phyloP scores from a whole-genome alignment of 2,888 invertebrate species.

The Cryptus viduatorius region DNA sequence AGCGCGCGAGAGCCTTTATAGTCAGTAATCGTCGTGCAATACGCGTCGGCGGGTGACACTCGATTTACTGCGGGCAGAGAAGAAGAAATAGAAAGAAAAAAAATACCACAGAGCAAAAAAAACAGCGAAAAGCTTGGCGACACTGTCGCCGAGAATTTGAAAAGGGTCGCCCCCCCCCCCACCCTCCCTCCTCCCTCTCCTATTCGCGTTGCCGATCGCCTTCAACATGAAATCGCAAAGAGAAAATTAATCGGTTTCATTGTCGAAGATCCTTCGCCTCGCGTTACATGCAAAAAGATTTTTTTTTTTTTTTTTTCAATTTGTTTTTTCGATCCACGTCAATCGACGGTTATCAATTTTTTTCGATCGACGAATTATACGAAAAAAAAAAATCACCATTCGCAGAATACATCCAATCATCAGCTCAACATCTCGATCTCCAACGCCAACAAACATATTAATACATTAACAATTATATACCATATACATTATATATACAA shows the following conservation, averaged over 20 bases:
- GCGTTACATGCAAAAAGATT: neutral
- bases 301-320: constrained; percentile 16
- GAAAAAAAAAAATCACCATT: constrained; percentile 26
- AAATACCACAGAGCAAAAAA: constrained; percentile 16
- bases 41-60: constrained; percentile 69
- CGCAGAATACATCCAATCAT: constrained; percentile 10
- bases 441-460: constrained; percentile 38
- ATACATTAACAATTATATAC: constrained; percentile 36
- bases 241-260: constrained; percentile 60
- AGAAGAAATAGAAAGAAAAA: constrained; percentile 30
- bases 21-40: constrained; percentile 68
- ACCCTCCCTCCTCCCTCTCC: too few relatives aligned
- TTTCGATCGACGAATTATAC: neutral
- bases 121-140: constrained; percentile 33
- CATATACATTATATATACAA: constrained; percentile 54
- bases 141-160: constrained; percentile 40
- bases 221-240: neutral
- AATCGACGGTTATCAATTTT: too few relatives aligned
- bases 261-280: constrained; percentile 16
- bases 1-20: constrained; percentile 58
- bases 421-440: neutral
- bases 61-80: constrained; percentile 64
- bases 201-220: constrained; percentile 16
- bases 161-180: neutral
- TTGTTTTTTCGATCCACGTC: neutral